Conservation (phyloP, 2,113 vertebrate species). For the Picathartes gymnocephalus region DNA sequence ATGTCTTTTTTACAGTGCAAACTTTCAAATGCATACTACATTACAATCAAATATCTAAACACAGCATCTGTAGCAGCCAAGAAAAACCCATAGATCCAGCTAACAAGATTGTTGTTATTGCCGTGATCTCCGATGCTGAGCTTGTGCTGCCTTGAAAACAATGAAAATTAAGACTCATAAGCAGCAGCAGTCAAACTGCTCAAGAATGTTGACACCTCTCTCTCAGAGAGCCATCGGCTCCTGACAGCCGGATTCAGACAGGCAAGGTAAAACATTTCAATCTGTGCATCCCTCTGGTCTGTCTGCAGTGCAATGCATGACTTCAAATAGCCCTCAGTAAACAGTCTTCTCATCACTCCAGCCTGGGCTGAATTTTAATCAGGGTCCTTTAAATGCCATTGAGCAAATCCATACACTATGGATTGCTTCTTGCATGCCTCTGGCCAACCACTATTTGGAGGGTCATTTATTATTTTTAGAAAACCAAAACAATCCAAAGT, state of each 20-base stretch:
- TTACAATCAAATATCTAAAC: not conserved
- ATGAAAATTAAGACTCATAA: constrained; percentile 31
- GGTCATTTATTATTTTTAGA: constrained; percentile 78
- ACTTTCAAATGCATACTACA: not conserved
- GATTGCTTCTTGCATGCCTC: constrained; percentile 72
- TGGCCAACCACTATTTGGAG: constrained; percentile 65
- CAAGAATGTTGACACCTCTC: constrained; percentile 24
- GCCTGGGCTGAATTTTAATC: constrained; percentile 76
- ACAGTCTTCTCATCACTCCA: constrained; percentile 64
- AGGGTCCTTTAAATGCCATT: constrained; percentile 81
- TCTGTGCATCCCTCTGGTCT: constrained; percentile 45
- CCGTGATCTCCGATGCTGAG: not conserved
- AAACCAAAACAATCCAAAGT: constrained; percentile 67
- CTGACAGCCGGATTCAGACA: constrained; percentile 23
- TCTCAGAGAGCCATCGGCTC: constrained; percentile 35
- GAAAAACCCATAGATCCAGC: not conserved
- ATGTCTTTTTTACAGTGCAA: constrained; percentile 4
- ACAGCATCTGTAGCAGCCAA: not conserved
- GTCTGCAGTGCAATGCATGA: not conserved
- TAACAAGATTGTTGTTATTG: not conserved
- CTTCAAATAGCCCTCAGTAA: constrained; percentile 67
- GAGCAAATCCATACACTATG: constrained; percentile 79
- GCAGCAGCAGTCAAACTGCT: not conserved
- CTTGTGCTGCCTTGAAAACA: not conserved
- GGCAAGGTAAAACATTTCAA: constrained; percentile 58